phyloP scores from a whole-genome alignment of 2,888 invertebrate genomes.

The Hemaris fuciformis region DNA sequence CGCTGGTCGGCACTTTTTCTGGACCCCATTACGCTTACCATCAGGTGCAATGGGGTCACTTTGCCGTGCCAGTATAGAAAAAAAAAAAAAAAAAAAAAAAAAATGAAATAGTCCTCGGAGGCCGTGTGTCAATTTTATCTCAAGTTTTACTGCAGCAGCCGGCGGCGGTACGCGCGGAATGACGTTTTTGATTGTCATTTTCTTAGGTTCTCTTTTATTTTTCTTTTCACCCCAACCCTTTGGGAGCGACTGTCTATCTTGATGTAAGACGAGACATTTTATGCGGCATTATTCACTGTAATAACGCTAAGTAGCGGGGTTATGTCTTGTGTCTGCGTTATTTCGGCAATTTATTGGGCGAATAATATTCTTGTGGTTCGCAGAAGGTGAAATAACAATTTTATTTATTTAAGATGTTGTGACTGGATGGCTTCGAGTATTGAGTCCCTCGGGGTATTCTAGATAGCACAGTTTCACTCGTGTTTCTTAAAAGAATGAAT shows the following conservation, averaged over 20 bases:
- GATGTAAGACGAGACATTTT: slow-evolving; percentile 15
- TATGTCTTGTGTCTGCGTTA: not conserved
- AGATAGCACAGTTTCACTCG: too few relatives aligned
- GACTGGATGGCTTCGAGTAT: not conserved
- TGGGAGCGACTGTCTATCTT: slow-evolving; percentile 19
- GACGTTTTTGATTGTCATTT: slow-evolving; percentile 40
- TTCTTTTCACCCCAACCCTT: slow-evolving; percentile 16
- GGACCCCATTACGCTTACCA: too few relatives aligned
- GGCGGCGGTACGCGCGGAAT: slow-evolving; percentile 27
- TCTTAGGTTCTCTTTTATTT: slow-evolving; percentile 23
- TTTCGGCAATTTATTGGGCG: not conserved
- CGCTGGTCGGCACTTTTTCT: too few relatives aligned
- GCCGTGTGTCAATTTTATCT: slow-evolving; percentile 24
- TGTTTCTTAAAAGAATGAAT: too few relatives aligned
- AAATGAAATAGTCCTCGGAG: too few relatives aligned
- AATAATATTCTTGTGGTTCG: not conserved
- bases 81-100: too few relatives aligned
- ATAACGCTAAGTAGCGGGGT: slow-evolving; percentile 12
- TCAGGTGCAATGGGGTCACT: too few relatives aligned
- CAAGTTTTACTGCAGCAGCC: slow-evolving; percentile 26
- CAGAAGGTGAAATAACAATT: not conserved
- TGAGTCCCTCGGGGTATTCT: too few relatives aligned
- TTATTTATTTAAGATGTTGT: not conserved
- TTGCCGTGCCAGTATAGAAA: too few relatives aligned
- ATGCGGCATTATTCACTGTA: slow-evolving; percentile 1